Base-by-base conservation (phyloP, 2,888 invertebrate genomes). In the Parnassius smintheus region DNA sequence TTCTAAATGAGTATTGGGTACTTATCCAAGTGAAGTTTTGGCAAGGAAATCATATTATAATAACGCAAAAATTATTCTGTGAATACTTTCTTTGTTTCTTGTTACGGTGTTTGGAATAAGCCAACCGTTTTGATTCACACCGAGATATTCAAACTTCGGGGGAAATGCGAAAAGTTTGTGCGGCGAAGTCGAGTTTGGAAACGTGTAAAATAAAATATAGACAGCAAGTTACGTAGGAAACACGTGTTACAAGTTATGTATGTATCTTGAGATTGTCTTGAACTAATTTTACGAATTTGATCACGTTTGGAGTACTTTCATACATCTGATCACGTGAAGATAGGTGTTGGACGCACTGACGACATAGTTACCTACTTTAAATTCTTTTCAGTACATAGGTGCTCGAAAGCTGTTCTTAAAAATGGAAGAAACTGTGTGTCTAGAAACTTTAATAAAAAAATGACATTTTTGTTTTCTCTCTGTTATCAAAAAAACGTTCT, bases 151-250 rank as follows among this genome's bases (percentile, higher is more conserved):
- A 11, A 62, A 62, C 45, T 60, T 64, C 53, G 53, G 41, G 52
- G 55, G 56, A 64, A 64, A 64, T 61, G 57, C 64, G 60, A 57
- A 64, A 64, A 64, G n/a, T 64, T 64, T 58, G 48, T 58, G 45
- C 51, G 53, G 22, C 49, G 49, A 12, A 49, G 49, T n/a, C 13
- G 50, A 60, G 60, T 64, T 64, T 41, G 52, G 56, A 22, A 57
- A 54, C 13, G 60, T 60, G 54, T 57, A 57, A 57, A 59, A 56
- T 60, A 64, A 63, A 64, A 64, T 56, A 51, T 60, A 61, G 49
- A 46, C 49, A 51, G 56, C 48, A 18, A 54, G 53, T 22, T 46
- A 46, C 12, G n/a, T 11, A n/a, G 18, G 57, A 18, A 44, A 62
- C 62, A 63, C 55, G 48, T 63, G 59, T 59, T 63, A 45, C 51